Base-by-base conservation (phyloP, 1,140 invertebrate species). In the Drosophila seguyi region DNA sequence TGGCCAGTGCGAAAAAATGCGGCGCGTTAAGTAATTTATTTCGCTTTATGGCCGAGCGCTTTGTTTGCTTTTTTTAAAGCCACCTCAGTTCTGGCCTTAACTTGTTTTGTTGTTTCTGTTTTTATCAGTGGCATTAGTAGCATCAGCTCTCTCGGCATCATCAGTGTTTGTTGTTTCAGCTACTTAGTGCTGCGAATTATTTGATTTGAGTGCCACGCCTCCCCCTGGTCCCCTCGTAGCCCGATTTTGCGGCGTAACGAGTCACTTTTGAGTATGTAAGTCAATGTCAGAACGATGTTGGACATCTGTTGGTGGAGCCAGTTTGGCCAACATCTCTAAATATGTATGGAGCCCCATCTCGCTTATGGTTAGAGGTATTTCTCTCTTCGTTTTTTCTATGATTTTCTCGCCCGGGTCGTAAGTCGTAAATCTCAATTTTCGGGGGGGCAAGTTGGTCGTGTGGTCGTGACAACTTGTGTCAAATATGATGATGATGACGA, bases 11-110 rank as follows among this genome's bases (percentile, higher is more conserved):
- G 66, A 79, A 79, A 79, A 81, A 81, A 59, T 81, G 69, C 53
- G 75, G 44, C 55, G 76, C 76, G 75, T 78, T 83, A 66, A 74
- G 75, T 79, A 82, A 83, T 82, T 83, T 83, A 79, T 72, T 73
- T 78, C 60, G 75, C 66, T 79, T 78, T 66, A 79, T 78, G 75
- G 77, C 41, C 67, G 36, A 50, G 34, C 55, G 63, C 50, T 53
- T 42, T 79, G 58, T 77, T 62, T 50, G 58, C 25, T 25, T 48
- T 69, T 77, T 59, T 47, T 58, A 59, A 72, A 72, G 52, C 68
- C 39, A 18, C 48, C 36, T 58, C 36, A 20, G 53, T 58, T 69
- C 29, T 42, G 53, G 48, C 66, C 53, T 78, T 56, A 71, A 71
- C 66, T 68, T 76, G 74, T 62, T 81, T 47, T 18, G 41, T 18